phyloP scores from a whole-genome alignment of 1,140 invertebrate genomes.

The Schlechtendalia chinensis region DNA sequence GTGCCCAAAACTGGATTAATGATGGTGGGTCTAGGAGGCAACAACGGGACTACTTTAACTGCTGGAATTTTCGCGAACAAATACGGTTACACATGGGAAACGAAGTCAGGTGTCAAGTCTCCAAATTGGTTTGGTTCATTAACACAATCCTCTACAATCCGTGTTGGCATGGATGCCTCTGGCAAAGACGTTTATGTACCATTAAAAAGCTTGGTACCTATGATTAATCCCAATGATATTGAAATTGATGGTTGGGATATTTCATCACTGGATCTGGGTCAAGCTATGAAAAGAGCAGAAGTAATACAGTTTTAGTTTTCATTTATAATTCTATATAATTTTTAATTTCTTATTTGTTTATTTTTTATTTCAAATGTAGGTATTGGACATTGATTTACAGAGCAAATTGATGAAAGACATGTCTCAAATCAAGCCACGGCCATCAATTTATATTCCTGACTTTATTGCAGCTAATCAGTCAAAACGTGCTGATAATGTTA shows the following conservation, averaged over 20 bases:
- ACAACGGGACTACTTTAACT: slow-evolving; percentile 91
- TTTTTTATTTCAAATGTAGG: no score
- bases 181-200: slow-evolving; percentile 78
- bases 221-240: slow-evolving; percentile 86
- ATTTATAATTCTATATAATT: slow-evolving; percentile 10
- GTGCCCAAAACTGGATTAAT: slow-evolving; percentile 82
- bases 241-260: slow-evolving; percentile 96
- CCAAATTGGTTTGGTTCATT: slow-evolving; percentile 92
- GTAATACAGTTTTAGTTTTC: slow-evolving; percentile 27
- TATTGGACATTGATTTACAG: slow-evolving; percentile 70
- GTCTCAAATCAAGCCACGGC: slow-evolving; percentile 72
- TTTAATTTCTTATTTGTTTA: not conserved
- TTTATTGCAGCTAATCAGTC: slow-evolving; percentile 96
- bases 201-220: slow-evolving; percentile 79
- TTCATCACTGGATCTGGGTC: slow-evolving; percentile 76
- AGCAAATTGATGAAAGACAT: slow-evolving; percentile 74
- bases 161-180: slow-evolving; percentile 68
- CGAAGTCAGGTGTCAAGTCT: slow-evolving; percentile 71
- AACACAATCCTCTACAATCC: slow-evolving; percentile 84
- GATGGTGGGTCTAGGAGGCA: slow-evolving; percentile 93
- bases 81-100: slow-evolving; percentile 76
- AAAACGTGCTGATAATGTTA: slow-evolving; percentile 81
- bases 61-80: slow-evolving; percentile 90
- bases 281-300: slow-evolving; percentile 62
- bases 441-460: slow-evolving; percentile 83